Conservation (phyloP, 2,888 invertebrate genomes). For the Drosophila hamatofila region DNA sequence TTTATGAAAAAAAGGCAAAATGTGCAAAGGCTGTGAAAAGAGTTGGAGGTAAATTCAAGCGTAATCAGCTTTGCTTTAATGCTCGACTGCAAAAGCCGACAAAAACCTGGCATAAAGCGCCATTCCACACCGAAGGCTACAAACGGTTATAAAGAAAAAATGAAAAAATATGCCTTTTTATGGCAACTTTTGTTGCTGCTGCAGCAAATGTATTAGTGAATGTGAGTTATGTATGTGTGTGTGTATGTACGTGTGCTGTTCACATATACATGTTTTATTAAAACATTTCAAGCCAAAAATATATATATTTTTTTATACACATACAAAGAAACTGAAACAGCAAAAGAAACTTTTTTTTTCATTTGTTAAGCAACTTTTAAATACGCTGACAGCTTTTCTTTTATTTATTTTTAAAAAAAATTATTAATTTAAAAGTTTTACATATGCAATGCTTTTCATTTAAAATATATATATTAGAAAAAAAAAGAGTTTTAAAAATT, state of each 20-base stretch:
- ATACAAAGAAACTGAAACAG: conserved; percentile 10
- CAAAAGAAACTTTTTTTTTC: conserved; percentile 10
- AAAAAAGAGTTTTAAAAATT: no score
- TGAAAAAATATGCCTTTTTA: conserved; percentile 45
- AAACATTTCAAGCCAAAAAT: conserved; percentile 49
- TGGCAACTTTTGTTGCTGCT: conserved; percentile 30
- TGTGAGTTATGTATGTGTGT: neutral
- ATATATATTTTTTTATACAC: neutral
- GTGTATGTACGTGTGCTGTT: conserved; percentile 8
- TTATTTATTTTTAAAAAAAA: neutral
- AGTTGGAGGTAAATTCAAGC: conserved; percentile 29
- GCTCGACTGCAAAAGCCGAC: conserved; percentile 2
- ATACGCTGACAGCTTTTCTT: conserved; percentile 22
- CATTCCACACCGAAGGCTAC: conserved; percentile 1
- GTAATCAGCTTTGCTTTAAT: conserved; percentile 48
- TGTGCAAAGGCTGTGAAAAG: conserved; percentile 17
- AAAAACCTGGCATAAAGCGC: neutral
- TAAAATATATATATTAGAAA: no score
- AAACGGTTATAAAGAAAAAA: conserved; percentile 30
- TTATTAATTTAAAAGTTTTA: no score
- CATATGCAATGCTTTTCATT: no score
- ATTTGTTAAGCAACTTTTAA: conserved; percentile 25
- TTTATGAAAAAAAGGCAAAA: conserved; percentile 18
- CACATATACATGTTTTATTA: conserved; percentile 56
- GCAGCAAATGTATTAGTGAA: conserved; percentile 3